A percentile compares a stretch with the other conserved stretches of the same genome.
Conservation (phyloP, 92 coral and sea anemone species). For the Phenganax marumi region DNA sequence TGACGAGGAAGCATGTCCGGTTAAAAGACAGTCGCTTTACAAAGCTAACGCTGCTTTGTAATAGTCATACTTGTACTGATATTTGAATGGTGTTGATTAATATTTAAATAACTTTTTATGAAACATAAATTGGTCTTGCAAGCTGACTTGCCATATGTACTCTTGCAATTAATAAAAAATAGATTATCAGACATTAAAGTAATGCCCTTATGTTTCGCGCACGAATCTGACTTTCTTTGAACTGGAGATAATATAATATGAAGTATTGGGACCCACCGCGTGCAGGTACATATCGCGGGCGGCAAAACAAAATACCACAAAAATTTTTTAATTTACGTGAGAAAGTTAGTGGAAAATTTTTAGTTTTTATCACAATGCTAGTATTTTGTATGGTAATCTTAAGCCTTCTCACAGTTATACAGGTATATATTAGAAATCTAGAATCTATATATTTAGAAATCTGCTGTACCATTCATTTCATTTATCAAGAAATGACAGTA, state of each 20-base stretch:
- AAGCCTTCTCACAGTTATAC: neutral
- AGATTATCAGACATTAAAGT: neutral
- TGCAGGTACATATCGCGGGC: neutral
- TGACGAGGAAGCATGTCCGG: conserved; percentile 47
- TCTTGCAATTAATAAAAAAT: too few species aligned
- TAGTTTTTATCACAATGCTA: neutral
- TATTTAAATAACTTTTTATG: neutral
- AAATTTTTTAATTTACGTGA: neutral
- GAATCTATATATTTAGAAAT: too few species aligned
- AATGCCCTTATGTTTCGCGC: neutral
- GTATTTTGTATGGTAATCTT: neutral
- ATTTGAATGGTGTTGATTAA: too few species aligned
- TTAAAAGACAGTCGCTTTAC: conserved; percentile 44
- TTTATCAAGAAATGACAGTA: neutral
- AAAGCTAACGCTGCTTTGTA: too few species aligned
- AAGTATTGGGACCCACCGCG: neutral
- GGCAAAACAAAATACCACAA: neutral
- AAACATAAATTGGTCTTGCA: neutral
- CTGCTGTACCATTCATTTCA: too few species aligned
- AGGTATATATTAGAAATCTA: too few species aligned
- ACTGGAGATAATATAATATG: neutral
- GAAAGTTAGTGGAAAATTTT: neutral
- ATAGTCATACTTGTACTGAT: too few species aligned
- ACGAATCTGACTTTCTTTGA: neutral
- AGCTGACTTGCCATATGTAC: neutral